Base-by-base conservation (phyloP, 1,140 invertebrate genomes). In the Drosophila auraria region DNA sequence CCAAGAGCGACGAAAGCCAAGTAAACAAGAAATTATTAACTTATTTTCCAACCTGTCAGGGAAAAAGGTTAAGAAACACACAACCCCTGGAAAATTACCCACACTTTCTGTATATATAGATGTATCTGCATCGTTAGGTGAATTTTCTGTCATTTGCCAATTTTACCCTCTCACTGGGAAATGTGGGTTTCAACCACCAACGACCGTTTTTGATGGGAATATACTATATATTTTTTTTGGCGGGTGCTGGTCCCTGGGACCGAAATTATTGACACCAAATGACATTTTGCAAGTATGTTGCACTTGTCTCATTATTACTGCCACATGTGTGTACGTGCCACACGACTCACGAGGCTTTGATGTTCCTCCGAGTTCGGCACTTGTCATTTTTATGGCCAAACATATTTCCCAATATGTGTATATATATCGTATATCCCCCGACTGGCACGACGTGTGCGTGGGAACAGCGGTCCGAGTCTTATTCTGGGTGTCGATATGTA, bases 241-340 rank as follows among this genome's bases (percentile, higher is more conserved):
- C 12, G 45, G 20, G 30, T 36, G 63, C 36, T 56, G 56, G 17
- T 58, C 11, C 33, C 42, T 38, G 45, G 40, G 50, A 58, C 33
- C 33, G 75, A 82, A 86, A 86, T 86, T 86, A 86, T 87, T 89
- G 86, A 84, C 84, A 83, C 71, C 64, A 79, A 87, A 87, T 83
- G 80, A 78, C 79, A 86, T 89, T 89, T 90, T 89, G 86, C 86
- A 89, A 89, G 86, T 90, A 89, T 89, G 87, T 89, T 89, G 86
- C 86, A 89, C 86, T 89, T 89, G 86, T 90, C 86, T 90, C 86
- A 89, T 89, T 89, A 89, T 89, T 73, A 73, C 70, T 89, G 86
- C 86, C 86, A 89, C 86, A 89, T 89, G 86, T 83, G 80, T 90
- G 71, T 90, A 89, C 86, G 84, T 89, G 84, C 83, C 84, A 83